Base-by-base conservation (phyloP, 2,113 vertebrate species). In the Myocastor coypus region DNA sequence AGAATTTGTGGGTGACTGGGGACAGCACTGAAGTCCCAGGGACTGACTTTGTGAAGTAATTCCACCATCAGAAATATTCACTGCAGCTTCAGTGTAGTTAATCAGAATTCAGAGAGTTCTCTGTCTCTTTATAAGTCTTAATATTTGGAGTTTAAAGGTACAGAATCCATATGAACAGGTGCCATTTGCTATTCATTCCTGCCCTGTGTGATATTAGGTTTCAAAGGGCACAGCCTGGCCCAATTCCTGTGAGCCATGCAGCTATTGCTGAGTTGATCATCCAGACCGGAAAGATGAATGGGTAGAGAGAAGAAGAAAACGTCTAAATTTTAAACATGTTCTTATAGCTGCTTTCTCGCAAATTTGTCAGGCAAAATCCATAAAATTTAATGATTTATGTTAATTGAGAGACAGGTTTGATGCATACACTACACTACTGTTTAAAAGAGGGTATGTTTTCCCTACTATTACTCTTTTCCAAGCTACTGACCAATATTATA, bases 1-100 rank as follows among this genome's bases (percentile, higher is more conserved):
- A 82, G 68, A 81, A 69, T 92, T 42, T 87, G 63, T 94, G 89
- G 85, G 83, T 88, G 55, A 91, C 75, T 81, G 91, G 75, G 52
- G 59, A 37, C 64, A 87, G 63, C 42, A 2, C 2, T 22, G 57
- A 82, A n/a, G 69, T 78, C 52, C 22, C 63, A 66, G 75, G 5
- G 5, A 55, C 30, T 42, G 64, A 61, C 34, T 93, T 63, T 93
- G 80, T 75, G 82, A 87, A 94, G 81, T 55, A 81, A 87, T 75
- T 93, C 75, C 61, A 0, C 19, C 37, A 55, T 55, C 81, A 30
- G 13, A 2, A 46, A 42, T 28, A 46, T 2, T 42, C 40, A 46
- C 13, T 30, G 42, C 16, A 46, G 42, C 26, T 30, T 46, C 26
- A 46, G 5, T 77, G 73, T 28, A 28, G 40, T 46, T 77, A 77